Evolutionary conservation across 1,140 invertebrate species (phyloP).

Genomic region (Lepidurus arcticus): DNA sequence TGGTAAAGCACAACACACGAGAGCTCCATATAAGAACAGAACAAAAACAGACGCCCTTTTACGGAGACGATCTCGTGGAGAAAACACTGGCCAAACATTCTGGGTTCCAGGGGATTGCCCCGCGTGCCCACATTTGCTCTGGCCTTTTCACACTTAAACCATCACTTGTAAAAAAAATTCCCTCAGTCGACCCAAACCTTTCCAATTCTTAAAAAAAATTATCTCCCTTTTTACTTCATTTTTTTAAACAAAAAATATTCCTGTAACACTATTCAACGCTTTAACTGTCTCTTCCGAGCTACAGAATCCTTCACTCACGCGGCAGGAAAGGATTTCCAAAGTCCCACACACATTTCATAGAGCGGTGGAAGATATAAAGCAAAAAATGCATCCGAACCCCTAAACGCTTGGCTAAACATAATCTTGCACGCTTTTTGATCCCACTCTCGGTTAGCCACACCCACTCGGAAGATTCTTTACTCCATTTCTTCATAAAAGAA

Average conservation of each 20-base stretch:
- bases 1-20: background rate
- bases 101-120: too few relatives aligned
- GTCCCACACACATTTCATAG: background rate
- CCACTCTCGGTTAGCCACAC: background rate
- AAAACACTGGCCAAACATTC: too few relatives aligned
- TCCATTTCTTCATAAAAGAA: too few relatives aligned
- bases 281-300: background rate
- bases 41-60: background rate
- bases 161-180: too few relatives aligned
- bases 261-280: background rate
- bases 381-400: background rate
- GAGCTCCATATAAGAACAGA: background rate
- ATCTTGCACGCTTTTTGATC: background rate
- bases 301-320: background rate
- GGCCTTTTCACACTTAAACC: too few relatives aligned
- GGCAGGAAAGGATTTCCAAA: background rate
- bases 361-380: background rate
- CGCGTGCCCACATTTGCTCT: too few relatives aligned
- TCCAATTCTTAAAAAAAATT: too few relatives aligned
- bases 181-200: too few relatives aligned
- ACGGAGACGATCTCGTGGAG: background rate
- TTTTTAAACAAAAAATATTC: background rate
- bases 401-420: background rate
- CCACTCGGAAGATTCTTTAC: background rate
- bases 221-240: background rate